Base-by-base conservation (phyloP, 2,888 invertebrate genomes). In the Conistra vaccinii region DNA sequence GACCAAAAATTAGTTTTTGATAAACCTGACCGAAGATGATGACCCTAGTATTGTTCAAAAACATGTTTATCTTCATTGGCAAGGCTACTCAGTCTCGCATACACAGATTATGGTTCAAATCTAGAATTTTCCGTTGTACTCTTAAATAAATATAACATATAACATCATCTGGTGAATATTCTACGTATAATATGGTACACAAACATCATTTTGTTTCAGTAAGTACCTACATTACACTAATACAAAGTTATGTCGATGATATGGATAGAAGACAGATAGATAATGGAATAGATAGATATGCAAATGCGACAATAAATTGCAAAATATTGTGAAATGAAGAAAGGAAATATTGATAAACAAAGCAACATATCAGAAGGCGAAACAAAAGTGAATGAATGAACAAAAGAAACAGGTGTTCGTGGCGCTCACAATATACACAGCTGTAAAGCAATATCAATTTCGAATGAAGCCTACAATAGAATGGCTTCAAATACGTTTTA, bases 61-160 rank as follows among this genome's bases (percentile, higher is more conserved):
- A 83, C 75, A 83, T 35, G 45, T 78, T 86, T 87, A 85, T 85
- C 85, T 73, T 23, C 35, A 12, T 61, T 78, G 76, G 78, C 85
- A 82, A 77, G 76, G 76, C 69, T 77, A 78, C 48, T 73, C 66
- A 76, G 26, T 66, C 67, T 26, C 78, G 61, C 77, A 80, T 63
- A 80, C 45, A 63, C 6, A 75, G 68, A 85, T 81, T 61, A 35
- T 67, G 61, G 66, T 65, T 71, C 60, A 61, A 79, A 61, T 78
- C 78, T 82, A 79, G 73, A 86, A 83, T 60, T 57, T 86, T 80
- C 63, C 35, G 26, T 65, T 20, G 26, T 58, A 10, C 45, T 69
- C 29, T 60, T 12, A 35, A 75, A 57, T 51, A 72, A 61, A 69
- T 48, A 35, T 66, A 53, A 58, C 5, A 69, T 48, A 35, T 66